These are phyloP conservation scores for Zaprionus vittiger DNA, from an alignment of 1,140 invertebrate genomes.

Conservation along the genomic window DNA sequence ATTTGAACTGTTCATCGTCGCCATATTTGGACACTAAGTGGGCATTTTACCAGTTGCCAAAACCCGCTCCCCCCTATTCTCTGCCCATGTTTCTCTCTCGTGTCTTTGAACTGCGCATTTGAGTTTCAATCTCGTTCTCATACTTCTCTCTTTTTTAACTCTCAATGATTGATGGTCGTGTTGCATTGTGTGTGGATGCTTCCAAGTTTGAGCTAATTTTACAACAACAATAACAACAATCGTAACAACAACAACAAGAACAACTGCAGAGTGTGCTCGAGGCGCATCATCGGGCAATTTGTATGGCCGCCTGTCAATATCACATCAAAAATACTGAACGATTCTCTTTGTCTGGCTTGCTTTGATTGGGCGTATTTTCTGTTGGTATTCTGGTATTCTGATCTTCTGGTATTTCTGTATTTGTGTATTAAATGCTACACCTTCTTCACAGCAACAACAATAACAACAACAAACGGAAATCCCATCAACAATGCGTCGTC, in stretches of 20 bases:
- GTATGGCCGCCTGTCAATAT: constrained; percentile 78
- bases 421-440: constrained; percentile 44
- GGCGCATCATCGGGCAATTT: constrained; percentile 62
- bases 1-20: constrained; percentile 52
- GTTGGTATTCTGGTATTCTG: constrained; percentile 1
- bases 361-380: constrained; percentile 62
- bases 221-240: constrained; percentile 66
- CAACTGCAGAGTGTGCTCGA: constrained; percentile 4
- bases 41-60: constrained; percentile 42
- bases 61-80: neutral
- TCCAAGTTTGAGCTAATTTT: constrained; percentile 74
- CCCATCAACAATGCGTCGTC: constrained; percentile 68
- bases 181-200: constrained; percentile 63
- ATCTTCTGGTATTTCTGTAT: constrained; percentile 17
- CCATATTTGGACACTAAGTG: constrained; percentile 56
- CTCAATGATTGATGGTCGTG: constrained; percentile 69
- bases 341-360: constrained; percentile 68
- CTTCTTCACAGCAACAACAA: constrained; percentile 24
- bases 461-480: constrained; percentile 55
- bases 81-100: neutral
- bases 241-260: neutral
- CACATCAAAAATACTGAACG: constrained; percentile 69
- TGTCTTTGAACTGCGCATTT: constrained; percentile 56
- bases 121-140: neutral
- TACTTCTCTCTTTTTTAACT: constrained; percentile 7